phyloP scores from a whole-genome alignment of 1,140 invertebrate species.

The Colletes gigas region DNA sequence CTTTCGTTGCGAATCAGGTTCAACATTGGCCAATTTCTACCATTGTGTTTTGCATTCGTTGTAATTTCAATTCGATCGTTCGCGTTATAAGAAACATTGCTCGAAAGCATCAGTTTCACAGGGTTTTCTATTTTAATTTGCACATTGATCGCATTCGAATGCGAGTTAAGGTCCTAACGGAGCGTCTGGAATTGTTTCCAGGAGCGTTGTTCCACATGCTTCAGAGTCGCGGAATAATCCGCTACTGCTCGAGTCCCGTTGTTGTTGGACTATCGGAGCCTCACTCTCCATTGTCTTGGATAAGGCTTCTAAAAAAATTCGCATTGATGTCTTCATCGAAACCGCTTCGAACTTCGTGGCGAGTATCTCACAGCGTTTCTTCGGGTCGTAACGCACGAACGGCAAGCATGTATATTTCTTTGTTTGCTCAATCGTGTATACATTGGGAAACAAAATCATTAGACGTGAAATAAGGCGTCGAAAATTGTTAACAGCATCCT shows the following conservation, averaged over 20 bases:
- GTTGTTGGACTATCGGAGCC: slow-evolving; percentile 40
- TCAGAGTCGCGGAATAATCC: slow-evolving; percentile 32
- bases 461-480: too few species aligned
- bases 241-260: slow-evolving; percentile 45
- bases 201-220: slow-evolving; percentile 27
- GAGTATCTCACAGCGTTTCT: background rate
- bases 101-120: background rate
- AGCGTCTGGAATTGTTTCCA: slow-evolving; percentile 6
- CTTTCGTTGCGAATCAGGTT: too few species aligned
- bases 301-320: slow-evolving; percentile 38
- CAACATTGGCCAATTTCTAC: too few species aligned
- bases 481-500: too few species aligned
- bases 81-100: background rate
- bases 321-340: slow-evolving; percentile 45
- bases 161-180: background rate
- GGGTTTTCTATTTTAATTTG: background rate
- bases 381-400: background rate
- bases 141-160: slow-evolving; percentile 5
- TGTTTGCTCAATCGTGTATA: too few species aligned
- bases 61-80: too few species aligned
- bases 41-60: too few species aligned
- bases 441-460: too few species aligned
- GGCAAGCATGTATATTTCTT: background rate
- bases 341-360: slow-evolving; percentile 21
- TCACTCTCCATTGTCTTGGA: slow-evolving; percentile 42